These are phyloP conservation scores for Mus spicilegus DNA, from an alignment of 2,113 vertebrate genomes.

Conservation along the genomic window DNA sequence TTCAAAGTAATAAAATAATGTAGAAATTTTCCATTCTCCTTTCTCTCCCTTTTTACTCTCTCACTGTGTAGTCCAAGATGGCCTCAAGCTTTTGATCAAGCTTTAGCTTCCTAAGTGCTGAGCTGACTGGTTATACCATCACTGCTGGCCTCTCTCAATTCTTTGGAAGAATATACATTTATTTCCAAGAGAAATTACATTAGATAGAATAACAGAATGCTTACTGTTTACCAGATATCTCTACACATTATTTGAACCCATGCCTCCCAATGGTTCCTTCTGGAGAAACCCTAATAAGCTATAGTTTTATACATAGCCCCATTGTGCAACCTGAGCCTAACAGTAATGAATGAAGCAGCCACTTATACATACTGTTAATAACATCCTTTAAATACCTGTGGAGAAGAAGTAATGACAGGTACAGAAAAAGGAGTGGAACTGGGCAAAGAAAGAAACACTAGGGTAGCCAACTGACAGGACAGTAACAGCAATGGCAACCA, in stretches of 20 bases:
- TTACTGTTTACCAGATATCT: conserved; percentile 23
- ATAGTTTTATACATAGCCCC: neutral
- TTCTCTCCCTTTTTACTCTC: neutral
- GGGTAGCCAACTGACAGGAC: neutral
- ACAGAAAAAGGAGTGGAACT: neutral
- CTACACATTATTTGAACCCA: neutral
- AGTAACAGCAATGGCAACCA: neutral
- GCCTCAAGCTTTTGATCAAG: neutral
- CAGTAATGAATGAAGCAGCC: neutral
- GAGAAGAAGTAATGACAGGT: neutral
- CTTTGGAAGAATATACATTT: neutral
- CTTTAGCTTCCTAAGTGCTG: neutral
- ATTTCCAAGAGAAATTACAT: conserved; percentile 24
- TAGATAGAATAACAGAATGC: neutral
- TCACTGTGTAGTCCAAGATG: neutral
- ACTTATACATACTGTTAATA: conserved; percentile 8
- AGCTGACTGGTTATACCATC: neutral
- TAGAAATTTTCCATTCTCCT: conserved; percentile 4
- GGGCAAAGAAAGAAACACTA: neutral
- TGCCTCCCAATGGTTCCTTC: neutral
- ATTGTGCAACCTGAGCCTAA: neutral
- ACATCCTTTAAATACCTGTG: neutral
- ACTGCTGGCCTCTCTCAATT: neutral
- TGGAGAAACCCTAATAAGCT: neutral
- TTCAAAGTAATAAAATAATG: neutral